Base-by-base conservation (phyloP, 2,797 vertebrate species). In the Holocentrus rufus region DNA sequence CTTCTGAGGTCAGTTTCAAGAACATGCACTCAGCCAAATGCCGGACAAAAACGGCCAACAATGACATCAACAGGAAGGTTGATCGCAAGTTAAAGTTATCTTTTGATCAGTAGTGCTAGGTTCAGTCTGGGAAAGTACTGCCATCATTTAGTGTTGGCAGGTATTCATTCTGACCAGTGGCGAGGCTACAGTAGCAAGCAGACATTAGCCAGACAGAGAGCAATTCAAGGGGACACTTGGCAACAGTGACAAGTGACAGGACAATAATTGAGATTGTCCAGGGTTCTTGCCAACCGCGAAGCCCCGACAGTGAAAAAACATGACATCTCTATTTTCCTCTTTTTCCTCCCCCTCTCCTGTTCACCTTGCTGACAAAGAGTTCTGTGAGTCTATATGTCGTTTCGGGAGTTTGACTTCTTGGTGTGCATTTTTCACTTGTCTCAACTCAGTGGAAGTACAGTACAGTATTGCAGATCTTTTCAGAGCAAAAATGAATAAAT, bases 351-450 rank as follows among this genome's bases (percentile, higher is more conserved):
- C 2, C 13, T 68, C 22, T 66, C 61, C 27, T 72, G 17, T 11
- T 57, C 57, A 55, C 11, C 13, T 42, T 47, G 39, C 13, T 54
- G 30, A 74, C 34, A 56, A 30, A 31, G 54, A 56, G 25, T 56
- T 60, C 13, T 55, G 53, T 63, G 44, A 65, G 42, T 52, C 23
- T 58, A 23, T 67, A 31, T 36, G 30, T 54, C 27, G 30, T 53
- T 69, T 36, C 10, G 53, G 62, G 57, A 39, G 58, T 72, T 69
- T 63, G 42, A 57, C 55, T 42, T 49, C 50, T 65, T 42, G 20
- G 5, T 65, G 31, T 57, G 11, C 22, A 30, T 66, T 61, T 74
- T 39, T 49, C 27, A 31, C 39, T 52, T 31, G 44, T 31, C 60
- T 65, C 31, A 53, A 31, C 49, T 55, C 27, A 36, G 7, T 18